Conservation (phyloP, 2,888 invertebrate species). For the Amphipyra tragopoginis region DNA sequence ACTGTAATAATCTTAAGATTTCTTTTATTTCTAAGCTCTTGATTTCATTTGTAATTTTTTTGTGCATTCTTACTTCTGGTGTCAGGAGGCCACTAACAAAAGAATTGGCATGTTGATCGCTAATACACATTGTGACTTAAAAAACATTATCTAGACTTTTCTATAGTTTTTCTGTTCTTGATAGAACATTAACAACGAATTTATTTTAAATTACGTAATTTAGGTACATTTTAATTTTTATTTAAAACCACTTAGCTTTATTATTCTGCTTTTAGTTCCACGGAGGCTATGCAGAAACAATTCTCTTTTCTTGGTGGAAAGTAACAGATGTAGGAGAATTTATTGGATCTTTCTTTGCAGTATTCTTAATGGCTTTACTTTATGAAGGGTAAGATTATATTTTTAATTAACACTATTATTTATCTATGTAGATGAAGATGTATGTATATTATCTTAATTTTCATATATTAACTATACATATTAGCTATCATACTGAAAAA, state of each 20-base stretch:
- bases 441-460: no score
- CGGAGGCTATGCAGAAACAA: constrained; percentile 93
- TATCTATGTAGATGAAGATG: no score
- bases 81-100: no score
- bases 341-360: constrained; percentile 96
- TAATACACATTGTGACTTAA: no score
- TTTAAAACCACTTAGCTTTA: not conserved
- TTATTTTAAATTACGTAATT: not conserved
- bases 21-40: not conserved
- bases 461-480: no score
- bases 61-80: no score
- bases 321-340: constrained; percentile 93
- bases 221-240: not conserved
- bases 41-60: not conserved
- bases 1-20: constrained; percentile 61
- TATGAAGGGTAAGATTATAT: constrained; percentile 95
- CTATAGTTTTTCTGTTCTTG: not conserved
- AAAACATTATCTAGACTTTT: no score
- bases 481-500: no score
- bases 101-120: no score
- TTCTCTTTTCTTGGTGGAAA: constrained; percentile 95
- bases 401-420: not conserved
- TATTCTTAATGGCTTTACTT: constrained; percentile 97
- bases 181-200: no score
- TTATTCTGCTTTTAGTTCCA: constrained; percentile 92